These are phyloP conservation scores for Intellagama lesueurii DNA, from an alignment of 2,797 vertebrate species.

Conservation along the genomic window DNA sequence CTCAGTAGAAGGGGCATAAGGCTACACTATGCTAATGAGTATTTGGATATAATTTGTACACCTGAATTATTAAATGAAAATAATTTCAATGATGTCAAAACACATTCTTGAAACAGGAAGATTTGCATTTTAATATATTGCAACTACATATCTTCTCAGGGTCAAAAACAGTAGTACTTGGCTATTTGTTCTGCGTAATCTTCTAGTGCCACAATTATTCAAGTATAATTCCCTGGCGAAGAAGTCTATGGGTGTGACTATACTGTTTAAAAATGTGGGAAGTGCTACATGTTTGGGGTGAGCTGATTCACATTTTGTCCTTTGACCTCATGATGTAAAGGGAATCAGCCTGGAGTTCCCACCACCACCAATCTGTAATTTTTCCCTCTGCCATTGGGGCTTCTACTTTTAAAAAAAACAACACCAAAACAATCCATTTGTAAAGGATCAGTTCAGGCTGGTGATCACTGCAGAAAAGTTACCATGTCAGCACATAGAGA, in stretches of 20 bases:
- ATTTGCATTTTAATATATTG: conserved; percentile 47
- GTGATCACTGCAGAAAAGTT: too few species aligned
- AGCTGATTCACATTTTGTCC: too few species aligned
- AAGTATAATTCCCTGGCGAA: not conserved
- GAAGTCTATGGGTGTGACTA: not conserved
- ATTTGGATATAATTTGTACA: not conserved
- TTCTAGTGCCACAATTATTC: conserved; percentile 39
- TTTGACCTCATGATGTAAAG: too few species aligned
- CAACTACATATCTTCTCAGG: conserved; percentile 13
- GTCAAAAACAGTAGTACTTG: not conserved
- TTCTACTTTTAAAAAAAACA: too few species aligned
- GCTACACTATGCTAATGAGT: not conserved
- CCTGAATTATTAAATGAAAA: not conserved
- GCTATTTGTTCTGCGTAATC: conserved; percentile 11
- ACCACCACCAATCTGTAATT: too few species aligned
- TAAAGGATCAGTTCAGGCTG: too few species aligned
- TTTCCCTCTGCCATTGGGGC: too few species aligned
- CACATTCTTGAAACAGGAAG: conserved; percentile 38
- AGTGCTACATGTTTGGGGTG: too few species aligned
- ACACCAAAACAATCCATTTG: too few species aligned
- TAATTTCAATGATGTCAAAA: not conserved
- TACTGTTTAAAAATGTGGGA: too few species aligned
- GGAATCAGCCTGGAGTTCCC: too few species aligned
- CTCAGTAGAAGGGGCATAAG: not conserved
- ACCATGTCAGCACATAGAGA: too few species aligned